These are phyloP conservation scores for Stenotaenia linearis DNA, from an alignment of 2,888 invertebrate species.

Conservation along the genomic window DNA sequence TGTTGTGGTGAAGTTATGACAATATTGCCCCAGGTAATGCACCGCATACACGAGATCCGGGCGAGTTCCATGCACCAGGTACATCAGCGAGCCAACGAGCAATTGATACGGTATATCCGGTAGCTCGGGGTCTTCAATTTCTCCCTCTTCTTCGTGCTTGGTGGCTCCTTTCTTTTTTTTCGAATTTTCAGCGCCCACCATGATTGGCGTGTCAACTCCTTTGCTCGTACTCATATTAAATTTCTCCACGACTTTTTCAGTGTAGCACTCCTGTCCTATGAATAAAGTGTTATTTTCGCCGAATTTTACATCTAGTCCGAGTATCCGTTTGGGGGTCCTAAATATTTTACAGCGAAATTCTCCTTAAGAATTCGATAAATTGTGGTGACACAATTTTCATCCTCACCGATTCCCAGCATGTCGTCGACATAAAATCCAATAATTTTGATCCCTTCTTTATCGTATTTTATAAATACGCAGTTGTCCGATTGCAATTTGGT, in stretches of 20 bases:
- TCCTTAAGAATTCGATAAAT: background rate
- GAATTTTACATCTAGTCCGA: background rate
- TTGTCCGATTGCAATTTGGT: background rate
- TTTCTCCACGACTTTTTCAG: too few species aligned
- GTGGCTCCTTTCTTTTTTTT: too few species aligned
- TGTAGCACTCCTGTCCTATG: too few species aligned
- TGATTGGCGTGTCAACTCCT: background rate
- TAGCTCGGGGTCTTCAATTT: too few species aligned
- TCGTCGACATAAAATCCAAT: background rate
- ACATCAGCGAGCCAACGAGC: background rate
- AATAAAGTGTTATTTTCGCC: background rate
- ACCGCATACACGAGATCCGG: background rate
- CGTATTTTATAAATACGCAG: background rate
- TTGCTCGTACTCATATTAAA: background rate
- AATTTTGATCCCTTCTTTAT: background rate
- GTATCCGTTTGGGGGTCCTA: background rate
- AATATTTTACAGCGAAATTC: background rate
- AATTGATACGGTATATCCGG: background rate
- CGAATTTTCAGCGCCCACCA: too few species aligned
- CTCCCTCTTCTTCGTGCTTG: too few species aligned
- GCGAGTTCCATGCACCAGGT: background rate
- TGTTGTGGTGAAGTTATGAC: background rate
- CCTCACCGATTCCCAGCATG: background rate
- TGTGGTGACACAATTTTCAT: background rate
- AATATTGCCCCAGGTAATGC: too few species aligned